These are phyloP conservation scores for Tenthredo mesomela DNA, from an alignment of 2,888 invertebrate species.

Conservation along the genomic window DNA sequence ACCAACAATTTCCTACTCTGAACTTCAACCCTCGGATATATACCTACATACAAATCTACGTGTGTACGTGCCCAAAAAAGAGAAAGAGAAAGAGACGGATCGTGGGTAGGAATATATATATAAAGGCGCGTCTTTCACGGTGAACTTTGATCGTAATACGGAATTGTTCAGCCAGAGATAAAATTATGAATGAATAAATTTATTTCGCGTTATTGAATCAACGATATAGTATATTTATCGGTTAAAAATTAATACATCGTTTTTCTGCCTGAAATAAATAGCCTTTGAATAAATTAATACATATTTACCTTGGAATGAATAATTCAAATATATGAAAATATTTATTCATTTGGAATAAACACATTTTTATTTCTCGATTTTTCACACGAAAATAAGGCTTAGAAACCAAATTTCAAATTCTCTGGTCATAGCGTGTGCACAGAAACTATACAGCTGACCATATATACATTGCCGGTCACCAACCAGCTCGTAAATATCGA, in stretches of 20 bases:
- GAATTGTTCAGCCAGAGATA: neutral
- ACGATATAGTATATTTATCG: neutral
- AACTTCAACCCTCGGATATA: neutral
- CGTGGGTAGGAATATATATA: neutral
- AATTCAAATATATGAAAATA: neutral
- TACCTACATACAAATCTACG: neutral
- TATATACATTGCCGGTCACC: slow-evolving; percentile 21
- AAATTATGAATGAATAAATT: neutral
- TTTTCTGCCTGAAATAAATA: no score
- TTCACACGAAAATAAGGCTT: neutral
- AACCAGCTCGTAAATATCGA: slow-evolving; percentile 40
- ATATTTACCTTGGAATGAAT: neutral
- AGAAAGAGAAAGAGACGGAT: neutral
- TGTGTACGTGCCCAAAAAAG: neutral
- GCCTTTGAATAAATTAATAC: no score
- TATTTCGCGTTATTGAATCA: neutral
- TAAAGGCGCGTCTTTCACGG: no score
- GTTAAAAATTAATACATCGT: neutral
- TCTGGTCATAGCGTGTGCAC: neutral
- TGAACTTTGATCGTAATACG: neutral
- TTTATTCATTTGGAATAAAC: neutral
- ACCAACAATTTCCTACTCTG: slow-evolving; percentile 2
- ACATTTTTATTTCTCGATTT: neutral
- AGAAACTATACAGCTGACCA: neutral
- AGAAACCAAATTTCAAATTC: neutral